Evolutionary conservation across 2,113 vertebrate genomes (phyloP).

Genomic region (Clarias gariepinus): DNA sequence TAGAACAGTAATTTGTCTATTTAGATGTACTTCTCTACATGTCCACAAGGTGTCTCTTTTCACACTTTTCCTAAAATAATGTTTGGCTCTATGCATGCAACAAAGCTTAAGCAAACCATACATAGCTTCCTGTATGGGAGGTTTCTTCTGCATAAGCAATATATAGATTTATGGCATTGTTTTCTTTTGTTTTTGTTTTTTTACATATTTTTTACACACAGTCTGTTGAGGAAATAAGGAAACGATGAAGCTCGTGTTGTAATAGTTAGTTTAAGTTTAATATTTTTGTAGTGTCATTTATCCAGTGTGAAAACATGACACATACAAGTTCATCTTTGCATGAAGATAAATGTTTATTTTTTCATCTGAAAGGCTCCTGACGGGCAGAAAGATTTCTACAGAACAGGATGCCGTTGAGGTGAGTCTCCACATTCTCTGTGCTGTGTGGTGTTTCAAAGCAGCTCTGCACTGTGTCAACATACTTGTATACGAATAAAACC

Average conservation of each 20-base stretch:
- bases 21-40: neutral
- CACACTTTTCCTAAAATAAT: neutral
- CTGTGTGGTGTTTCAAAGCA: neutral
- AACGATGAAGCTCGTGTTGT: neutral
- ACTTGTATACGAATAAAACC: too few relatives aligned
- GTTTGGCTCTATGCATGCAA: too few relatives aligned
- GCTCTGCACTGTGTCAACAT: neutral
- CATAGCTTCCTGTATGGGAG: neutral
- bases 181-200: too few relatives aligned
- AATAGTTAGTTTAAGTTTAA: neutral
- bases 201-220: neutral
- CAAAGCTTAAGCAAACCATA: neutral
- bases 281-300: neutral
- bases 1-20: neutral
- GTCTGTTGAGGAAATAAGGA: neutral
- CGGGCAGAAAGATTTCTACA: constrained; percentile 84
- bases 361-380: constrained; percentile 79
- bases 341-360: neutral
- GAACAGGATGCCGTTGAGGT: constrained; percentile 88
- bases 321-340: neutral
- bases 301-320: neutral
- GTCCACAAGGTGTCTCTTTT: neutral
- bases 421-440: constrained; percentile 44
- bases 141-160: neutral
- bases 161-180: neutral